A percentile compares a stretch with the other conserved stretches of the same genome.
These are phyloP conservation scores for Diachasmimorpha longicaudata DNA, from an alignment of 1,140 invertebrate species.

Conservation along the genomic window DNA sequence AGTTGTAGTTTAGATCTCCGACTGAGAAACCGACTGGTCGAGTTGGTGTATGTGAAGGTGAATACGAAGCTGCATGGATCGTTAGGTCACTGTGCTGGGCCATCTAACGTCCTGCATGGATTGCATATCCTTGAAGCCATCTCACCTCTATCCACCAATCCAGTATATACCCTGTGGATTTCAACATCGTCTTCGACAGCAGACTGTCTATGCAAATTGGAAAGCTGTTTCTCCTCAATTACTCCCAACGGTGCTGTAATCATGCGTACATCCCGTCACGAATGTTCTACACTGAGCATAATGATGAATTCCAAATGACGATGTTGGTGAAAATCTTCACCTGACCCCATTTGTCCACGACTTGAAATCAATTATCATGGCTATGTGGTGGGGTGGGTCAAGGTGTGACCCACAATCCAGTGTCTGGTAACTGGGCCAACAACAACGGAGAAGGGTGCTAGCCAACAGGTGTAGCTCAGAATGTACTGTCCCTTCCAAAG, in stretches of 20 bases:
- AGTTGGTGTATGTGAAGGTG: not conserved
- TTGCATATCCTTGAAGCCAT: not conserved
- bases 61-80: constrained; percentile 17
- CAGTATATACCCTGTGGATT: constrained; percentile 15
- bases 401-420: constrained; percentile 1
- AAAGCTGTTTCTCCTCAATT: constrained; percentile 49
- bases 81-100: constrained; percentile 15
- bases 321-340: not conserved
- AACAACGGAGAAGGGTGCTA: too few species aligned
- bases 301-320: not conserved
- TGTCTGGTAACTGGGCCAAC: not conserved
- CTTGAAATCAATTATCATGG: constrained; percentile 33
- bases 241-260: constrained; percentile 44
- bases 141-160: not conserved
- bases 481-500: too few species aligned
- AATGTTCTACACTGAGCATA: constrained; percentile 1
- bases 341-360: not conserved
- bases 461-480: constrained; percentile 12
- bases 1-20: not conserved
- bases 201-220: constrained; percentile 43
- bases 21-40: not conserved
- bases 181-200: constrained; percentile 11
- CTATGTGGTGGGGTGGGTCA: constrained; percentile 36
- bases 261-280: constrained; percentile 38
- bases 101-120: constrained; percentile 15